Conservation (phyloP, 1,140 invertebrate genomes). For the Sminthurides bifidus region DNA sequence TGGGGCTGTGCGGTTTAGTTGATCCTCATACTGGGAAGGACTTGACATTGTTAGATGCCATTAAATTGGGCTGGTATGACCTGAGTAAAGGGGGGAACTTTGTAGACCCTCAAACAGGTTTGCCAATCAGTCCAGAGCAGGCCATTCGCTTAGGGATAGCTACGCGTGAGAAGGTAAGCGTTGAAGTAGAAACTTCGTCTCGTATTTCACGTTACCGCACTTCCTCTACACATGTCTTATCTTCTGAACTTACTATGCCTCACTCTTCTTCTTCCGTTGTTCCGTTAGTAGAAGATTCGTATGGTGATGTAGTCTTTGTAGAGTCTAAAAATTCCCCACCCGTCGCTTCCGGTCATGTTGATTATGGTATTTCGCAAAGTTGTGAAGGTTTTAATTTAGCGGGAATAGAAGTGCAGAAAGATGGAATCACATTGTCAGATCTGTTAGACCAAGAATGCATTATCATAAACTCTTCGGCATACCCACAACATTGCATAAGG, state of each 20-base stretch:
- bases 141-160: slow-evolving; percentile 50
- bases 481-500: slow-evolving; percentile 21
- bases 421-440: slow-evolving; percentile 27
- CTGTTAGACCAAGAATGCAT: slow-evolving; percentile 23
- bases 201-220: slow-evolving; percentile 2
- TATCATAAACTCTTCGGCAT: background rate
- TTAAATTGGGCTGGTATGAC: slow-evolving; percentile 75
- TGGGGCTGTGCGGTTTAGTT: slow-evolving; percentile 64
- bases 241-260: background rate
- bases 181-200: background rate
- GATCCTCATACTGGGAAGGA: slow-evolving; percentile 52
- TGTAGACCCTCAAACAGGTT: slow-evolving; percentile 44
- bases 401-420: too few relatives aligned
- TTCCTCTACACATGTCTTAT: slow-evolving; percentile 2
- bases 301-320: too few relatives aligned
- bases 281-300: slow-evolving; percentile 1
- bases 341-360: too few relatives aligned
- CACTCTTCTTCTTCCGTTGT: background rate
- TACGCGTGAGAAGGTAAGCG: slow-evolving; percentile 37
- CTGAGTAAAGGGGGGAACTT: slow-evolving; percentile 58
- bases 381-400: too few relatives aligned
- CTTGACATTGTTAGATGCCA: slow-evolving; percentile 74
- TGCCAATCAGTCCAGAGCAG: slow-evolving; percentile 61
- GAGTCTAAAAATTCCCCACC: too few relatives aligned
- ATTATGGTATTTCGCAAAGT: too few relatives aligned